A percentile compares a stretch with the other conserved stretches of the same genome.
Conservation (phyloP, 2,797 vertebrate species). For the Tarsius wallacei region DNA sequence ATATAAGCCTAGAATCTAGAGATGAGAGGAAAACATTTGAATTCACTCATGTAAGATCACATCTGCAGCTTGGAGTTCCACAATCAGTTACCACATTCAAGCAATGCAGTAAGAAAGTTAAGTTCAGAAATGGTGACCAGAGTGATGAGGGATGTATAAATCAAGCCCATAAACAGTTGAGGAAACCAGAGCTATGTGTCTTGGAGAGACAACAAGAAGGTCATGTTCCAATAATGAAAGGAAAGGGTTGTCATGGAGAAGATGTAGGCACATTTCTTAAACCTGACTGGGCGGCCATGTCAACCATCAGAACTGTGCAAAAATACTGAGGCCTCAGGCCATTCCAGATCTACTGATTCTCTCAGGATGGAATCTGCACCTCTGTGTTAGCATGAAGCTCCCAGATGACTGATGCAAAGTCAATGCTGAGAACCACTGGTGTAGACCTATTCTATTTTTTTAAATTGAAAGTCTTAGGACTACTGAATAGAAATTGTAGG, state of each 20-base stretch:
- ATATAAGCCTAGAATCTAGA: background rate
- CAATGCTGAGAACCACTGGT: background rate
- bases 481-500: background rate
- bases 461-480: background rate
- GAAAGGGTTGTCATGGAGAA: background rate
- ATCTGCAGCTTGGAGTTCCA: background rate
- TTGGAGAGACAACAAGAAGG: background rate
- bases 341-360: background rate
- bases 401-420: background rate
- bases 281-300: background rate
- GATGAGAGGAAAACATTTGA: background rate
- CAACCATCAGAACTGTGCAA: background rate
- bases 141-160: background rate
- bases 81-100: background rate
- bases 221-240: background rate
- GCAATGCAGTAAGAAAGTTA: background rate
- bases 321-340: background rate
- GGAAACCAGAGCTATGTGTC: background rate
- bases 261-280: background rate
- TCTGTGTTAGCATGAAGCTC: background rate
- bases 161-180: background rate
- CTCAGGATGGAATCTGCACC: rapidly evolving
- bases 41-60: background rate
- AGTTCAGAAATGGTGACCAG: background rate
- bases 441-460: background rate